Base-by-base conservation (phyloP, 1,140 invertebrate genomes). In the Aphelinus certus region DNA sequence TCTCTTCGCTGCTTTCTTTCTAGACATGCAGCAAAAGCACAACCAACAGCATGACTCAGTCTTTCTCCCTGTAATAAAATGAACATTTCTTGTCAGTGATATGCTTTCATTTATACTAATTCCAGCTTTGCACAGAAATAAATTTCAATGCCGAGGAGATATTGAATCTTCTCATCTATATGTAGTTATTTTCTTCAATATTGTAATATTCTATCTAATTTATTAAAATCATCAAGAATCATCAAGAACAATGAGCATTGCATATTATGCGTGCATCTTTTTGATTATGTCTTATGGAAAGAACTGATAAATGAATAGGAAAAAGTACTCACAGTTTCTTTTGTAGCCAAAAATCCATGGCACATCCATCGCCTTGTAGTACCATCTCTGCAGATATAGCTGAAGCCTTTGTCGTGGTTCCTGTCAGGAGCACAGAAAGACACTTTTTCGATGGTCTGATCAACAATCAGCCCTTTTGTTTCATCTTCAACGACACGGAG, bases 371-470 rank as follows among this genome's bases (percentile, higher is more conserved):
- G 92, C 63, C 94, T 88, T 2, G 88, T 96, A 7, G 93, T 95
- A 68, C 93, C 95, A 85, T 95, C 95, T 80, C 93, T 91, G 83
- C 96, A 96, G 78, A 96, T 96, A 84, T 95, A 98, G 71, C 96
- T 96, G 87, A 99, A 99, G 7, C 98, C 98, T 79, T 96, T 94
- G 80, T 99, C 97, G 83, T 99, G 96, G 86, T 99, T 98, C 73
- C 98, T 91, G 88, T 99, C 98, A 0, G 98, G 98, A 6, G 98
- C 97, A 89, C 98, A 99, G 88, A 99, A 99, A 2, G 98, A 99
- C 0, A 99, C 98, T 88, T 99, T 99, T 84, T 99, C 98, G 76
- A 99, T 99, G 3, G 98, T 99, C 88, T 99, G 98, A 89, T 99
- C 98, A 10, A 99, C 97, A 77, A 99, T 97, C 63, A 99, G 90